A percentile compares a stretch with the other conserved stretches of the same genome.
Conservation (phyloP, 2,113 vertebrate genomes). For the Electrona antarctica region DNA sequence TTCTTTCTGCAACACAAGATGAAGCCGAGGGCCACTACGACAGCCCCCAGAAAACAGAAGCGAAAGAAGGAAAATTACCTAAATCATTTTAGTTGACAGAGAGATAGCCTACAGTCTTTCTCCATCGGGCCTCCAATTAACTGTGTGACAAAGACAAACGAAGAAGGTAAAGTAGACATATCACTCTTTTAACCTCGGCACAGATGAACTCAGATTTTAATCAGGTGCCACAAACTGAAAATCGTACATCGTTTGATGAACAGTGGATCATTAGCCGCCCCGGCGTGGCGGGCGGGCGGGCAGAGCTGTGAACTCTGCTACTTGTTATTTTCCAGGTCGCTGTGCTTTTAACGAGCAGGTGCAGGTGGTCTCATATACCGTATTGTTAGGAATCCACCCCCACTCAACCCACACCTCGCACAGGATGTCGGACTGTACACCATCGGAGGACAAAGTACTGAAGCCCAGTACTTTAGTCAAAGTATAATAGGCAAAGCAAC, state of each 20-base stretch:
- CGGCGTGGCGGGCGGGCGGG: not conserved
- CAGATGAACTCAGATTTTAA: constrained; percentile 37
- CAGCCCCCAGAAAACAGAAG: too few species aligned
- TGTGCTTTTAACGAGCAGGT: constrained; percentile 24
- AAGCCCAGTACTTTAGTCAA: too few species aligned
- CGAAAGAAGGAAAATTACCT: too few species aligned
- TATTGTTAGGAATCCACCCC: constrained; percentile 30
- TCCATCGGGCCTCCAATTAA: constrained; percentile 36
- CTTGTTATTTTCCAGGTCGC: constrained; percentile 24
- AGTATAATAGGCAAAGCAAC: too few species aligned
- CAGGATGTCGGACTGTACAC: constrained; percentile 38
- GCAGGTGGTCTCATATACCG: not conserved
- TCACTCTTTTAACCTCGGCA: constrained; percentile 17
- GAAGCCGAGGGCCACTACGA: too few species aligned
- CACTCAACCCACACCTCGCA: constrained; percentile 1
- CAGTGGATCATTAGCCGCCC: constrained; percentile 30
- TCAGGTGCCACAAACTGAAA: constrained; percentile 33
- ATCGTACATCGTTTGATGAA: constrained; percentile 28
- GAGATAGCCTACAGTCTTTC: not conserved
- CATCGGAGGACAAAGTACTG: too few species aligned
- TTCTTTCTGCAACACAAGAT: too few species aligned
- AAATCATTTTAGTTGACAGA: constrained; percentile 4
- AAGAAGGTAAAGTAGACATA: constrained; percentile 4
- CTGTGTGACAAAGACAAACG: constrained; percentile 4
- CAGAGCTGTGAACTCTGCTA: constrained; percentile 10